A percentile compares a stretch with the other conserved stretches of the same genome.
phyloP scores from a whole-genome alignment of 1,140 invertebrate genomes.

The Pseudachorutes palmiensis region DNA sequence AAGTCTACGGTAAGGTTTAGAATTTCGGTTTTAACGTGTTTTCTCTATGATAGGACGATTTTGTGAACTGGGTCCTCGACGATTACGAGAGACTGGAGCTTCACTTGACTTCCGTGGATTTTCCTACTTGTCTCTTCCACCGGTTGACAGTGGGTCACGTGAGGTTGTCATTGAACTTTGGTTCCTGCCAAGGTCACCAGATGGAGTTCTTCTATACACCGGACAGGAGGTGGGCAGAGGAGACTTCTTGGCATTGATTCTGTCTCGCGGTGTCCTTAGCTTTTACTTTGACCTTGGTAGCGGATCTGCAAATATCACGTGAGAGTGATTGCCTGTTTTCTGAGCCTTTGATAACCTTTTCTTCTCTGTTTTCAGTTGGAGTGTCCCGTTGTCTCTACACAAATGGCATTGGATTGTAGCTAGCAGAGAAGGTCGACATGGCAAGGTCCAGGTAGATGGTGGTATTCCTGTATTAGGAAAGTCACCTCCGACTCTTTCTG shows the following conservation, averaged over 20 bases:
- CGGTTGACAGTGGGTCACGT: conserved; percentile 64
- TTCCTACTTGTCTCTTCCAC: conserved; percentile 66
- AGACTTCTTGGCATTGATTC: conserved; percentile 76
- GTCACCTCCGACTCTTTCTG: conserved; percentile 64
- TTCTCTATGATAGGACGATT: conserved; percentile 47
- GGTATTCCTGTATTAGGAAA: conserved; percentile 53
- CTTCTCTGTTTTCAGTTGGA: too few species aligned
- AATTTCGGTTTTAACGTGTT: conserved; percentile 1
- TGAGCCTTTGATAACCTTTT: too few species aligned
- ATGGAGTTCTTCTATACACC: conserved; percentile 76
- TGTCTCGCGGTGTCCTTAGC: conserved; percentile 66
- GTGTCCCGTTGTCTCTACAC: conserved; percentile 48
- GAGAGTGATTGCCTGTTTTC: conserved; percentile 45
- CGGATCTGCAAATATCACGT: conserved; percentile 77
- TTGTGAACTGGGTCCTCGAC: conserved; percentile 62
- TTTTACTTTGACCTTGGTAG: conserved; percentile 81
- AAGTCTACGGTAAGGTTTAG: not conserved
- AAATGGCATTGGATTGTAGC: conserved; percentile 73
- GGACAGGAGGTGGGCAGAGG: conserved; percentile 60
- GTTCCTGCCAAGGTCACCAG: conserved; percentile 65
- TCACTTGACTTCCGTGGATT: conserved; percentile 54
- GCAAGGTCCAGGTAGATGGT: conserved; percentile 65
- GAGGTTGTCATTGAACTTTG: conserved; percentile 74
- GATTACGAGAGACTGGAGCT: conserved; percentile 29
- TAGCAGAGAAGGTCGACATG: conserved; percentile 61